A percentile compares a stretch with the other conserved stretches of the same genome.
Evolutionary conservation across 2,888 invertebrate genomes (phyloP).

Genomic region (Eupelmus urozonus): DNA sequence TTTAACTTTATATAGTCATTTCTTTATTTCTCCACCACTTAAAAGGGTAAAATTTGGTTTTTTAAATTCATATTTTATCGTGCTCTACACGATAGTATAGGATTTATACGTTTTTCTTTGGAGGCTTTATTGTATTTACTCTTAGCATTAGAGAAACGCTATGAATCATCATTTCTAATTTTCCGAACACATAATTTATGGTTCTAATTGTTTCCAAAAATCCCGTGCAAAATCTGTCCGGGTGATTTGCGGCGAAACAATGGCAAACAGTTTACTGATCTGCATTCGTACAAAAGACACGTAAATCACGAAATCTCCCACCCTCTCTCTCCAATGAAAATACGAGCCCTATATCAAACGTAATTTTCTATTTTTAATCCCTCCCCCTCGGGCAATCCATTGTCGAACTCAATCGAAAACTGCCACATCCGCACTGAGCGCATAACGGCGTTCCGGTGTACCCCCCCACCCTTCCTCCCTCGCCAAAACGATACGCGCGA

Average conservation of each 20-base stretch:
- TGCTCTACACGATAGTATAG: too few relatives aligned
- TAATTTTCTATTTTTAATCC: slow-evolving; percentile 47
- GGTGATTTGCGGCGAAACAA: slow-evolving; percentile 31
- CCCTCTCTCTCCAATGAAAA: slow-evolving; percentile 19
- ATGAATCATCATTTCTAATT: neutral
- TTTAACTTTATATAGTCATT: too few relatives aligned
- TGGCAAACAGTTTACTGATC: slow-evolving; percentile 22
- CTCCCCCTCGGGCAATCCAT: slow-evolving; percentile 15
- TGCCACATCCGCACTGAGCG: slow-evolving; percentile 12
- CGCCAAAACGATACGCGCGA: neutral
- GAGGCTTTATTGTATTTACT: too few relatives aligned
- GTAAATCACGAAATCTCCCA: slow-evolving; percentile 20
- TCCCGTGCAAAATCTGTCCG: neutral
- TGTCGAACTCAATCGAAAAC: slow-evolving; percentile 31
- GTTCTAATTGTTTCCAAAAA: neutral
- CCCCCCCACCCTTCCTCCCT: too few relatives aligned
- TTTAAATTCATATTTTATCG: too few relatives aligned
- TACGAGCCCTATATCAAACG: slow-evolving; percentile 18
- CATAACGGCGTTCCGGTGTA: slow-evolving; percentile 6
- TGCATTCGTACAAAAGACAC: slow-evolving; percentile 13
- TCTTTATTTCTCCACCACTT: too few relatives aligned
- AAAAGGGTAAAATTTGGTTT: too few relatives aligned
- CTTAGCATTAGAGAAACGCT: too few relatives aligned
- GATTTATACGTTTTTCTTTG: too few relatives aligned
- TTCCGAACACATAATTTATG: neutral